These are phyloP conservation scores for Carlito syrichta DNA, from an alignment of 2,113 vertebrate species.

Conservation along the genomic window DNA sequence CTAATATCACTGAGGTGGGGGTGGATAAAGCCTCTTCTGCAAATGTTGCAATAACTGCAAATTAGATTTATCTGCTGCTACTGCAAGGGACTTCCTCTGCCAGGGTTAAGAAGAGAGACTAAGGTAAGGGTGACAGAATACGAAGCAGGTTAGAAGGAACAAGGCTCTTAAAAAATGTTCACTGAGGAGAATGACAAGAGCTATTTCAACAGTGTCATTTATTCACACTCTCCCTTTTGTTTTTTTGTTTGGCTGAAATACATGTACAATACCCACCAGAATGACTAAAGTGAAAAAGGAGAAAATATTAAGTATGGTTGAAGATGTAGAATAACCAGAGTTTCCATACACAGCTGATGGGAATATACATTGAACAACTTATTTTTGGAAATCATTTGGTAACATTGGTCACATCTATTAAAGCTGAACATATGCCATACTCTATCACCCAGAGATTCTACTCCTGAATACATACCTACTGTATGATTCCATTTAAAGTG, in stretches of 20 bases:
- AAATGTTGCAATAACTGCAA: neutral
- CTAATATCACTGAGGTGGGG: neutral
- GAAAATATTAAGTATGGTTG: neutral
- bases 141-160: neutral
- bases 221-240: neutral
- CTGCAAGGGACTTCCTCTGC: neutral
- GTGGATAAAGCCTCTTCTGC: neutral
- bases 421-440: neutral
- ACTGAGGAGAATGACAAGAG: neutral
- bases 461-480: neutral
- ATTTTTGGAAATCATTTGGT: no score
- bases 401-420: neutral
- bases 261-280: neutral
- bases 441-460: neutral
- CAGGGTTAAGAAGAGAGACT: neutral
- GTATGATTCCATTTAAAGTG: neutral
- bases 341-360: neutral
- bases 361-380: neutral
- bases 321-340: neutral
- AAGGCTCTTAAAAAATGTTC: neutral
- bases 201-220: neutral
- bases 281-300: neutral
- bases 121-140: neutral
- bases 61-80: neutral
- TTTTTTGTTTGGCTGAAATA: neutral